Base-by-base conservation (phyloP, 2,113 vertebrate genomes). In the Eolophus roseicapilla region DNA sequence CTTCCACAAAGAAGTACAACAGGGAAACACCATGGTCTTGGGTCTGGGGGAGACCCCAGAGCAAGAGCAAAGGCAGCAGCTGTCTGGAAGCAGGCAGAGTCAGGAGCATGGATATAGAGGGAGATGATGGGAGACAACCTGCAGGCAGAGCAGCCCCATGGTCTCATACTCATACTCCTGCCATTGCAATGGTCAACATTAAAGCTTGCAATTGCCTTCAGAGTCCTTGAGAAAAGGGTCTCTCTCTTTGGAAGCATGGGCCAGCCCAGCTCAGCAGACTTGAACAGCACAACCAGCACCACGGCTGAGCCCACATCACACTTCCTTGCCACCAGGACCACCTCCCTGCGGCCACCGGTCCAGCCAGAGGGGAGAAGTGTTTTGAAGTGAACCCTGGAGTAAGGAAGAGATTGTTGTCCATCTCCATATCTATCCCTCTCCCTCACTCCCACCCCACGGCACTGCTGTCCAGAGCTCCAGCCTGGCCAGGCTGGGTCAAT, bases 251-350 rank as follows among this genome's bases (percentile, higher is more conserved):
- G 27, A 71, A 86, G 21, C 73, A 24, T 0, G 3, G 75, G n/a
- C 15, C 85, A 88, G 73, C 55, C 29, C 55, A 78, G 89, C 68
- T 91, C 80, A 74, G 59, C 18, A 4, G 68, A 65, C 49, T 57
- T 2, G 1, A 11, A 59, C 71, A 62, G 18, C 76, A 52, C 2
- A 1, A 65, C 17, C 5, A 59, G 62, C 47, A 57, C 7, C 0
- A 0, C 3, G 1, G 44, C 43, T 53, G 46, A 88, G 68, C 43
- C 71, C 14, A 2, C 47, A 44, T 16, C 0, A 0, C 47, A 60
- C 28, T 18, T 46, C 46, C 49, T 82, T 2, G 0, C 35, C 31
- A 6, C 24, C 0, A 1, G 25, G 41, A 74, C 64, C n/a, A 65
- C 10, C 50, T 59, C n/a, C 37, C 41, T 29, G 39, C 1, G 1